A percentile compares a stretch with the other conserved stretches of the same genome.
These are phyloP conservation scores for Heliconius cydno DNA, from an alignment of 2,888 invertebrate species.

Conservation along the genomic window DNA sequence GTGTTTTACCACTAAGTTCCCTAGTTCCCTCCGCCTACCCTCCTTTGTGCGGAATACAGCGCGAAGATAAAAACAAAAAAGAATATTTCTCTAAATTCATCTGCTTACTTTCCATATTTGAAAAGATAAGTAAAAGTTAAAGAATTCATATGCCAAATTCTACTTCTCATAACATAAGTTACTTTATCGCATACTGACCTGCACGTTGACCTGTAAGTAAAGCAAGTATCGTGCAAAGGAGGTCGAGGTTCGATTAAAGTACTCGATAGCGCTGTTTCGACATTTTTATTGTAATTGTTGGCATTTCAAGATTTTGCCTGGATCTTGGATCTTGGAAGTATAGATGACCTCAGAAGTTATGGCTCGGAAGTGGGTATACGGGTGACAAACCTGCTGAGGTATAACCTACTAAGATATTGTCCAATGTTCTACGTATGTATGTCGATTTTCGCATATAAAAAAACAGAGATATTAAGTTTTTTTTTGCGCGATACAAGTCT, in stretches of 20 bases:
- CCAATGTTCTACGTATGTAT: too few species aligned
- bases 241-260: background rate
- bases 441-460: too few species aligned
- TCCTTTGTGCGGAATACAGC: too few species aligned
- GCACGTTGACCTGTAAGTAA: conserved; percentile 6
- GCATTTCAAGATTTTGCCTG: conserved; percentile 1
- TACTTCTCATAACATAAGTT: background rate
- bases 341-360: background rate
- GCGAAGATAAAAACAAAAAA: too few species aligned
- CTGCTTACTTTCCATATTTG: background rate
- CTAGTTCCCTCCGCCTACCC: too few species aligned
- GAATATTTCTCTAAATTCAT: background rate
- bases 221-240: conserved; percentile 11
- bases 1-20: too few species aligned
- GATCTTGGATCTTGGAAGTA: background rate
- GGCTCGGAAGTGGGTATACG: background rate
- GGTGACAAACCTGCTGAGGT: background rate
- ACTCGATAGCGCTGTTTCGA: background rate
- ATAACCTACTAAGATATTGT: too few species aligned
- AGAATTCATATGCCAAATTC: background rate
- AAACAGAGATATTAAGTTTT: too few species aligned
- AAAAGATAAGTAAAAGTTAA: background rate
- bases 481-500: too few species aligned
- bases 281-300: background rate
- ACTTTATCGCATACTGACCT: conserved; percentile 15